phyloP scores from a whole-genome alignment of 23 tunicate genomes.

The Ascidia mentula region DNA sequence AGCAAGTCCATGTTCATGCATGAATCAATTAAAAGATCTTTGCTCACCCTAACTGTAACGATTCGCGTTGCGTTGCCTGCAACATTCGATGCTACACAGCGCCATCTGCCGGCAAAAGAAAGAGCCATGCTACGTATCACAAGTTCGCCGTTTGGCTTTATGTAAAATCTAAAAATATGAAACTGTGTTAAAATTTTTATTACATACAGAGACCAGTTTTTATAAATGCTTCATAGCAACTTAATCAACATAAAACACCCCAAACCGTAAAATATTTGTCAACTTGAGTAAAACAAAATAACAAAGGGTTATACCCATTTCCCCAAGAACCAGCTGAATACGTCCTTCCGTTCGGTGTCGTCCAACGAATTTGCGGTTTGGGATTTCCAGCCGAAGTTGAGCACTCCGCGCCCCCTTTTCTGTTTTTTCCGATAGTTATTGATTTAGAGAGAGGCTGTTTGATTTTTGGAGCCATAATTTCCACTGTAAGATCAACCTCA shows the following conservation, averaged over 20 bases:
- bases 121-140: background rate
- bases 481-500: background rate
- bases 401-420: conserved; percentile 36
- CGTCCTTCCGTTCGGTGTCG: conserved; percentile 30
- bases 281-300: background rate
- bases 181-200: background rate
- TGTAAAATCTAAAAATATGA: background rate
- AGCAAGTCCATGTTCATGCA: too few relatives aligned
- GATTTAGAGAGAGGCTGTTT: conserved; percentile 1
- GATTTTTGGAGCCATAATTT: conserved; percentile 11
- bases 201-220: background rate
- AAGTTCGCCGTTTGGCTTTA: background rate
- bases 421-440: background rate
- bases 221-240: too few relatives aligned
- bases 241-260: too few relatives aligned
- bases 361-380: conserved; percentile 36
- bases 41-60: conserved; percentile 27
- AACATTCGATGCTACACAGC: conserved; percentile 32
- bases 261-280: too few relatives aligned
- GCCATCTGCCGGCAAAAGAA: conserved; percentile 19
- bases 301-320: conserved; percentile 21
- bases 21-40: too few relatives aligned
- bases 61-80: conserved; percentile 39
- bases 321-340: conserved; percentile 29
- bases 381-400: conserved; percentile 37